These are phyloP conservation scores for Lepidotrigona ventralis DNA, from an alignment of 1,140 invertebrate species.

Conservation along the genomic window DNA sequence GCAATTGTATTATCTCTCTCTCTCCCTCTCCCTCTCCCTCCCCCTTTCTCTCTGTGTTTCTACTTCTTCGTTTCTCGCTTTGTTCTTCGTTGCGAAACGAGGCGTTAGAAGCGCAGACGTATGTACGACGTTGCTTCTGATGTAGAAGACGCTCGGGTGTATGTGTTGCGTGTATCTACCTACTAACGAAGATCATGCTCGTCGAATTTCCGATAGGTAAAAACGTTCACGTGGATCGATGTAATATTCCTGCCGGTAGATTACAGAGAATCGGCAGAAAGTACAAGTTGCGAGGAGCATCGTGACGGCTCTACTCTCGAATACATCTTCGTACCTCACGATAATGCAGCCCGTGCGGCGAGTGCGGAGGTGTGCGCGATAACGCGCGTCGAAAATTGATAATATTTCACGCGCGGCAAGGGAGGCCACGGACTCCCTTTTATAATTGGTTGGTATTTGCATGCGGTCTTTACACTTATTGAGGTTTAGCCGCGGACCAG, in stretches of 20 bases:
- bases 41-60: no score
- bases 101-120: background rate
- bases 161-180: background rate
- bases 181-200: background rate
- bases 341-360: constrained; percentile 9
- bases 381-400: constrained; percentile 67
- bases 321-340: background rate
- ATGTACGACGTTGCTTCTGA: background rate
- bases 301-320: background rate
- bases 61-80: background rate
- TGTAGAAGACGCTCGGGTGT: no score
- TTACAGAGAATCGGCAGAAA: background rate
- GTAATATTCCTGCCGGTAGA: background rate
- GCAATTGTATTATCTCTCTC: constrained; percentile 1
- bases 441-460: constrained; percentile 74
- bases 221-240: background rate
- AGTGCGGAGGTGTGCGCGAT: constrained; percentile 44
- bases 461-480: constrained; percentile 72
- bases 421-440: constrained; percentile 46
- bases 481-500: constrained; percentile 71
- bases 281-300: background rate
- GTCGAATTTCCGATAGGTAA: background rate
- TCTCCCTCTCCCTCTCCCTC: background rate
- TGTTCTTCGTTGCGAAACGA: background rate
- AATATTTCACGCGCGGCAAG: constrained; percentile 68